phyloP scores from a whole-genome alignment of 2,113 vertebrate genomes.

The Hippoglossus stenolepis region DNA sequence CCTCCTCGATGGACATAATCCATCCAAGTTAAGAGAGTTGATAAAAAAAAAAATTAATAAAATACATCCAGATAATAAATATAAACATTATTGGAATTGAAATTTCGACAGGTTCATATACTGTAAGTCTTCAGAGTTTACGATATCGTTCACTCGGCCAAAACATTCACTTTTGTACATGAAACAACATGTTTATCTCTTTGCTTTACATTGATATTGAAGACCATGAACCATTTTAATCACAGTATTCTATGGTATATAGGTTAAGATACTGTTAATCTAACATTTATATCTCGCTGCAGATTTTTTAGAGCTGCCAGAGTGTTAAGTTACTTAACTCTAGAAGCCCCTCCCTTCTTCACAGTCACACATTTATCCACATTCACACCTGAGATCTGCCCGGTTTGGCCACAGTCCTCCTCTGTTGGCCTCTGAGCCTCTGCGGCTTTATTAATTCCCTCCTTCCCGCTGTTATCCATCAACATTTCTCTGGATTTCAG shows the following conservation, averaged over 20 bases:
- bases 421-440: neutral
- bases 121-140: too few species aligned
- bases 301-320: neutral
- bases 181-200: neutral
- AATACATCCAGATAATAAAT: too few species aligned
- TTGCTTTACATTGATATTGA: neutral
- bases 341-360: neutral
- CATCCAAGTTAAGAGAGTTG: too few species aligned
- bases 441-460: conserved; percentile 2
- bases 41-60: too few species aligned
- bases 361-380: neutral
- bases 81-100: too few species aligned
- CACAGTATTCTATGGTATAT: neutral
- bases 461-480: conserved; percentile 34
- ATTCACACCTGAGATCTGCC: conserved; percentile 8
- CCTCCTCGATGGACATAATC: too few species aligned
- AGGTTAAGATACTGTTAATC: neutral
- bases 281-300: neutral
- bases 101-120: too few species aligned
- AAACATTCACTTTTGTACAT: too few species aligned
- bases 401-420: neutral
- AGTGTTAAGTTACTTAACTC: too few species aligned
- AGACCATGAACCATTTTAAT: neutral
- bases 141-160: too few species aligned
- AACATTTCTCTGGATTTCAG: conserved; percentile 14